A percentile compares a stretch with the other conserved stretches of the same genome.
Evolutionary conservation across 2,113 vertebrate species (phyloP).

Genomic region (Cavia porcellus): DNA sequence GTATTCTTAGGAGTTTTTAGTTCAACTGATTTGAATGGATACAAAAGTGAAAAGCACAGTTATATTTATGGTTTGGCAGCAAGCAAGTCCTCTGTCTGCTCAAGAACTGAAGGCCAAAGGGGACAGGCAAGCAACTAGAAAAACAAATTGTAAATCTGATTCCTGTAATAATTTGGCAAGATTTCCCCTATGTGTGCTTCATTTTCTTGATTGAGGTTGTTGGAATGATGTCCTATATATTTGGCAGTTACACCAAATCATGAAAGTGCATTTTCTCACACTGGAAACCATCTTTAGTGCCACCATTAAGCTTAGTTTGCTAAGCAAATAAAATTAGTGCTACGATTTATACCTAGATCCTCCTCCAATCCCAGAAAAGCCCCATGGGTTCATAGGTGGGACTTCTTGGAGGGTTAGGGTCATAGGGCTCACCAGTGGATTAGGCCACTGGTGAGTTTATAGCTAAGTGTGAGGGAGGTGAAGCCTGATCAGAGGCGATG

Average conservation of each 20-base stretch:
- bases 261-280: slow-evolving; percentile 29
- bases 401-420: background rate
- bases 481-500: background rate
- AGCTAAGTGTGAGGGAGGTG: background rate
- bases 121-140: slow-evolving; percentile 60
- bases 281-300: slow-evolving; percentile 22
- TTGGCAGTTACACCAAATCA: slow-evolving; percentile 3
- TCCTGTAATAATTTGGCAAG: slow-evolving; percentile 76
- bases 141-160: slow-evolving; percentile 67
- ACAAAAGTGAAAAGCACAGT: slow-evolving; percentile 29
- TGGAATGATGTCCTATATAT: slow-evolving; percentile 16
- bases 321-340: background rate
- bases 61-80: slow-evolving; percentile 77
- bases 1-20: slow-evolving; percentile 67
- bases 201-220: slow-evolving; percentile 39
- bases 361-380: background rate
- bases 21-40: slow-evolving; percentile 52
- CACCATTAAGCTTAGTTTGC: background rate
- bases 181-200: slow-evolving; percentile 36
- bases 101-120: slow-evolving; percentile 74
- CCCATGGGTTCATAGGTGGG: background rate
- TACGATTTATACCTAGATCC: background rate
- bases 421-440: background rate
- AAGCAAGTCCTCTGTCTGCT: slow-evolving; percentile 23
- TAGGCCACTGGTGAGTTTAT: background rate